Conservation (phyloP, 2,888 invertebrate species). For the Papilio demoleus region DNA sequence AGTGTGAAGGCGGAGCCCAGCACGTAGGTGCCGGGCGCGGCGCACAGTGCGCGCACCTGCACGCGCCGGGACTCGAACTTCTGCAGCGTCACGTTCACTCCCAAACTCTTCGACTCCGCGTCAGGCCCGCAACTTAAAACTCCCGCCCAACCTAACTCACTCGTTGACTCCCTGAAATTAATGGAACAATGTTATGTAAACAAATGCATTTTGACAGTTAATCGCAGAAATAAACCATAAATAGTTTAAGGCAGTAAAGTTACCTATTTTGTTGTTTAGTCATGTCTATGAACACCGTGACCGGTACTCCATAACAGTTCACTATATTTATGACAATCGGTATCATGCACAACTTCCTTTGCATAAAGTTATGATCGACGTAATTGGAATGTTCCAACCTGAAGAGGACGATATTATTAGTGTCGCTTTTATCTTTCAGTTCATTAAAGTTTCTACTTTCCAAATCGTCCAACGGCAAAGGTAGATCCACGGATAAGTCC, state of each 20-base stretch:
- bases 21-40: constrained; percentile 87
- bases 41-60: constrained; percentile 84
- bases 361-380: constrained; percentile 85
- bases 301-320: constrained; percentile 84
- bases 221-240: too few relatives aligned
- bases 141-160: constrained; percentile 76
- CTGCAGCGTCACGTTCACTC: constrained; percentile 71
- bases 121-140: constrained; percentile 71
- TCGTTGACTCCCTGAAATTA: constrained; percentile 61
- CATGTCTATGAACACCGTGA: constrained; percentile 85
- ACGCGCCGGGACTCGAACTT: constrained; percentile 81
- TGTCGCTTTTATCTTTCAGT: constrained; percentile 61
- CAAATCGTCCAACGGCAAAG: constrained; percentile 69
- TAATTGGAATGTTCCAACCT: constrained; percentile 83
- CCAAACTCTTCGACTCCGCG: constrained; percentile 66
- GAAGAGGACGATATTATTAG: constrained; percentile 82
- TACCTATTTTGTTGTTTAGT: constrained; percentile 84
- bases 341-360: constrained; percentile 85
- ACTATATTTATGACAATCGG: constrained; percentile 87
- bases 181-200: not conserved
- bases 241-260: constrained; percentile 46
- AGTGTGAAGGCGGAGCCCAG: constrained; percentile 85
- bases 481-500: constrained; percentile 60
- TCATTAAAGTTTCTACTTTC: constrained; percentile 56
- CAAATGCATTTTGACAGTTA: not conserved